Base-by-base conservation (phyloP, 1,140 invertebrate genomes). In the Tyrophagus putrescentiae region DNA sequence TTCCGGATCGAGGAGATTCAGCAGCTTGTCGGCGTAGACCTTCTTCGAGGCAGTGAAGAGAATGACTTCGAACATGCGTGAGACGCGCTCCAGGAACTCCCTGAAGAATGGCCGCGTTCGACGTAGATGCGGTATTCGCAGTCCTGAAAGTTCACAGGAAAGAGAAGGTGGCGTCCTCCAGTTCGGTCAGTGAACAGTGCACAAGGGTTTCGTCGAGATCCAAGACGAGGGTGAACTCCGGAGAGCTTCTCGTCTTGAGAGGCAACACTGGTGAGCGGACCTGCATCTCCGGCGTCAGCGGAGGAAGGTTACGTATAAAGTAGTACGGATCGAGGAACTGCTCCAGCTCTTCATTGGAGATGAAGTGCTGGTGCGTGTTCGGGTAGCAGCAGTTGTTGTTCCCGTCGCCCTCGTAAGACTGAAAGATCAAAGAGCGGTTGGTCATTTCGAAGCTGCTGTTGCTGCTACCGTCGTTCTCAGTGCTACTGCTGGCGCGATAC, bases 11-110 rank as follows among this genome's bases (percentile, higher is more conserved):
- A 97, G 73, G 13, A 96, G 73, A 76, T 97, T 92, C 68, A 95
- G 78, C 29, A 97, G 77, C 69, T 94, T 89, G 72, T 96, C 89
- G 0, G 92, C 92, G 70, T 97, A 97, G 25, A 95, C 87, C 59
- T 90, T 79, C 73, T 96, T 96, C 64, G 86, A 91, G 11, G 93
- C 93, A 1, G 93, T 97, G 73, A 96, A 97, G 18, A 96, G 73
- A 57, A 96, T 94, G 5, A 97, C 90, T 75, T 97, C 93, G 74
- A 90, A 97, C 36, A 87, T 70, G 16, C 84, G 78, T 0, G 90
- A 91, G 9, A 96, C 87, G 59, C 81, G 76, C 67, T 93, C 85
- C 62, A 97, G 78, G 73, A 97, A 97, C 74, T 94, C 89, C 11
- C 81, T 77, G 70, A 95, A 92, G 68, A 79, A 85, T 0, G 93